Evolutionary conservation across 2,888 invertebrate species (phyloP), one percentile per base, ranked within the genome.

Genomic region (Therioaphis trifolii): DNA sequence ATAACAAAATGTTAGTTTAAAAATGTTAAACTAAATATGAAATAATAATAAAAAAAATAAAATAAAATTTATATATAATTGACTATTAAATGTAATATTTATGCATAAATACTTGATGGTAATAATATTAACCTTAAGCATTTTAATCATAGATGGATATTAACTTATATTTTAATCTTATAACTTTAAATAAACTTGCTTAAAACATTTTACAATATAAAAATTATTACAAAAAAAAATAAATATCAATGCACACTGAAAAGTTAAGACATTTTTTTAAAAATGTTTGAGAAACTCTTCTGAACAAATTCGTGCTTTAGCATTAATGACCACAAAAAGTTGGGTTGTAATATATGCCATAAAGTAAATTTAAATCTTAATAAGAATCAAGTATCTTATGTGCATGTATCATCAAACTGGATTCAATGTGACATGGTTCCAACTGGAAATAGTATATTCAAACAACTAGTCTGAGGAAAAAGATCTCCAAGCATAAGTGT

Each of bases 281-380:
- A 85, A 85, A 88, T 96, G 92, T 89, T 98, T 98, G 84, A 99
- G 91, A 90, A 99, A 99, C 89, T 99, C 99, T 90, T 99, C 99
- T 18, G 99, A 98, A 89, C 98, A 98, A 88, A 98, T 97, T 88
- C 99, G 93, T 85, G 99, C 99, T 87, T 99, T 92, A 18, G 99
- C 98, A 90, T 99, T 99, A 77, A 99, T 96, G 0, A 98, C 97
- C 86, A 99, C n/a, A n/a, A n/a, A n/a, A n/a, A n/a, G n/a, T 66
- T n/a, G n/a, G n/a, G n/a, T n/a, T n/a, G n/a, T n/a, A n/a, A n/a
- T n/a, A n/a, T n/a, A n/a, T n/a, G n/a, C n/a, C n/a, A n/a, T n/a
- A n/a, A n/a, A n/a, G n/a, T n/a, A n/a, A n/a, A n/a, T n/a, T n/a
- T n/a, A n/a, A n/a, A n/a, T n/a, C n/a, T n/a, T n/a, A n/a, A n/a